Evolutionary conservation across 2,797 vertebrate genomes (phyloP).

Genomic region (Scolopax bukidnonensis): DNA sequence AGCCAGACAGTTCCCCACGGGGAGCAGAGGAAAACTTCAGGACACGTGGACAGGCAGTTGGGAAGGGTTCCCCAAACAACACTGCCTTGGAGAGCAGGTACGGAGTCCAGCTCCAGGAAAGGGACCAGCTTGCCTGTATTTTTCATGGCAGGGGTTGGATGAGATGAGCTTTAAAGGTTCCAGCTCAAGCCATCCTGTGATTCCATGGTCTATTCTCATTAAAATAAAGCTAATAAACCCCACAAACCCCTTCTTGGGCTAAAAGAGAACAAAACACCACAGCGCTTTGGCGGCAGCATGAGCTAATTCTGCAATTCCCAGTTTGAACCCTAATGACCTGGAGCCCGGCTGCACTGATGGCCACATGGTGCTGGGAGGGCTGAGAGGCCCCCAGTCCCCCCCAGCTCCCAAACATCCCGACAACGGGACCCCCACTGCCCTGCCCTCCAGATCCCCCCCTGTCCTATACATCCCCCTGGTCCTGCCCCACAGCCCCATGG

Average conservation of each 20-base stretch:
- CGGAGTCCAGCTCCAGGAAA: background rate
- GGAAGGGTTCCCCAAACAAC: background rate
- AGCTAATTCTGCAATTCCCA: too few species aligned
- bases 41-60: rapidly evolving
- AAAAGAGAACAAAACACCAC: background rate
- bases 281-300: background rate
- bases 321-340: background rate
- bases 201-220: background rate
- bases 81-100: background rate
- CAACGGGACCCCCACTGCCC: too few species aligned
- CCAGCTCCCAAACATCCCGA: background rate
- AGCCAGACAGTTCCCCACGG: rapidly evolving
- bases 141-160: background rate
- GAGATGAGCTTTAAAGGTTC: too few species aligned
- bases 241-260: background rate
- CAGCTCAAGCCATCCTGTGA: background rate
- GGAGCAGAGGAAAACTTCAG: background rate
- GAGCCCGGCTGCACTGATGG: background rate
- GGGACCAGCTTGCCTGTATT: background rate
- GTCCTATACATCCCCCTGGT: too few species aligned
- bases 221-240: background rate
- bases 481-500: background rate
- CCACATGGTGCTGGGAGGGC: background rate
- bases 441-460: background rate
- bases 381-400: background rate